phyloP scores from a whole-genome alignment of 2,113 vertebrate genomes.

The Lates calcarifer region DNA sequence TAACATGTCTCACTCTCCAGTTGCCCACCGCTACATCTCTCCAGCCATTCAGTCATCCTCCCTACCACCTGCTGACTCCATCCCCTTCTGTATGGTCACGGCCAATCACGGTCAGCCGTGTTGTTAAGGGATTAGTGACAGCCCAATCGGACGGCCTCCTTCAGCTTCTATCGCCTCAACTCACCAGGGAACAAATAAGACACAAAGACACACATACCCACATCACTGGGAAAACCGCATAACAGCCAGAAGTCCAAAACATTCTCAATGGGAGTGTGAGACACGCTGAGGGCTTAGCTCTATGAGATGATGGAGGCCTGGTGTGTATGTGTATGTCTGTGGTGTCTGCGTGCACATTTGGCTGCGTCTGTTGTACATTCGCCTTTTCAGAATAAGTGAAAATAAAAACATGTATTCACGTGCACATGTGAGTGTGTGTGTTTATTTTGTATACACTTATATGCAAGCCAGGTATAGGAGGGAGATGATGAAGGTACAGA shows the following conservation, averaged over 20 bases:
- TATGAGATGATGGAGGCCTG: conserved; percentile 49
- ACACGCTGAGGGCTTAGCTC: conserved; percentile 75
- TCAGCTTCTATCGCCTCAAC: conserved; percentile 66
- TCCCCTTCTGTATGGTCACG: conserved; percentile 55
- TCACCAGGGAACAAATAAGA: conserved; percentile 72
- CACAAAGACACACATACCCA: conserved; percentile 67
- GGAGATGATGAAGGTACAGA: conserved; percentile 30
- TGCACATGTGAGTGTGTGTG: conserved; percentile 29
- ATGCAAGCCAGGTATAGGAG: conserved; percentile 29
- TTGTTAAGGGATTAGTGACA: conserved; percentile 82
- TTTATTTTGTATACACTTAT: conserved; percentile 51
- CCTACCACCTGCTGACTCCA: conserved; percentile 67
- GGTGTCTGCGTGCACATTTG: conserved; percentile 15
- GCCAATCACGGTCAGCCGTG: conserved; percentile 73
- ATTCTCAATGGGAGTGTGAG: conserved; percentile 73
- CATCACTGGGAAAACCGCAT: conserved; percentile 60
- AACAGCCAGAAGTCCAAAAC: conserved; percentile 70
- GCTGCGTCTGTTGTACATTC: conserved; percentile 39
- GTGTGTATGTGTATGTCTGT: conserved; percentile 50
- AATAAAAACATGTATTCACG: conserved; percentile 40
- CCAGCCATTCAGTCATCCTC: conserved; percentile 69
- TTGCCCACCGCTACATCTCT: conserved; percentile 40
- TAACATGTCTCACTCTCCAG: conserved; percentile 42
- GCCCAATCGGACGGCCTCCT: conserved; percentile 73
- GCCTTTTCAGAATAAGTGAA: conserved; percentile 22